Evolutionary conservation across 2,888 invertebrate genomes (phyloP), one percentile per base, ranked within the genome.

Genomic region (Drosophila koepferae): DNA sequence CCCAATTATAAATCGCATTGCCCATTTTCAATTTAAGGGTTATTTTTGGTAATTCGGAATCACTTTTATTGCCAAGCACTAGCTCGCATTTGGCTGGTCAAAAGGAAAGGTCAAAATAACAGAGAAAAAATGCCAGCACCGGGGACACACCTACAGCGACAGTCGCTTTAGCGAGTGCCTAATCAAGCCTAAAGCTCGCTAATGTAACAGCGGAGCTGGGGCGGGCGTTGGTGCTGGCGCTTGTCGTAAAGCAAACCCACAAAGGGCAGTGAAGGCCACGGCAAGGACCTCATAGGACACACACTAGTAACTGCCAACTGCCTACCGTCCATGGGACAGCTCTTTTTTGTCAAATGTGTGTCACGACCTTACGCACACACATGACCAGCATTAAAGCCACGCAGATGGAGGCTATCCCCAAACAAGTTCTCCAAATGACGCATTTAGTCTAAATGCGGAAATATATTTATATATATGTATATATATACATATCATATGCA

Each of bases 281-380:
- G 49, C 60, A 60, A 77, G 65, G 48, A 72, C 55, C 77, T 40
- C 38, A 53, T 38, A 71, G 71, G 56, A 74, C 63, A 36, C 31
- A 44, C 34, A 9, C 3, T 28, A 28, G 28, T 28, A 28, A 28
- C 40, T 28, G 12, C 49, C 12, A 9, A 5, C 44, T n/a, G 14
- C 51, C 51, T 36, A 40, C 36, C 54, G 31, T 58, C 41, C 54
- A 46, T 36, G 68, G 41, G 44, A 63, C 63, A 63, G 73, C 53
- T 59, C 31, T 46, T 53, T 41, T 34, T 54, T 69, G 74, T 77
- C 77, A 70, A 84, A 82, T 87, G 80, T 84, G 72, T 84, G 83
- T 85, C 85, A 85, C 70, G 85, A 74, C 87, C 83, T 82, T 82
- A 77, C 65, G 74, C 85, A 86, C 74, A 64, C 67, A 64, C 67